These are phyloP conservation scores for Julus scandinavius DNA, from an alignment of 2,888 invertebrate species.

Conservation along the genomic window DNA sequence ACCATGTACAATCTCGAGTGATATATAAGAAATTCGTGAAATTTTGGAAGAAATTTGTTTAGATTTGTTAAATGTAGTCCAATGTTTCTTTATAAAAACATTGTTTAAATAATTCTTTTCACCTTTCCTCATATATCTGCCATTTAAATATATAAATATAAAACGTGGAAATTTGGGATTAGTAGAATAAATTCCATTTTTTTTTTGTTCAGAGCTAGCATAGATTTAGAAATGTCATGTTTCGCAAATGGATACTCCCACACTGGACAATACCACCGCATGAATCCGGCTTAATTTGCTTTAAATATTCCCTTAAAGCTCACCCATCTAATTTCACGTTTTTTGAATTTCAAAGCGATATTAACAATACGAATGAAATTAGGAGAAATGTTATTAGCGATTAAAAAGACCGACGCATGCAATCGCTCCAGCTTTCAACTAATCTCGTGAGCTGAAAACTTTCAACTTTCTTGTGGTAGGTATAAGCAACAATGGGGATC, in stretches of 20 bases:
- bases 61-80: too few relatives aligned
- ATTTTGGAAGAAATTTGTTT: too few relatives aligned
- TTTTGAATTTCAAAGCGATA: background rate
- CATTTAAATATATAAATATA: background rate
- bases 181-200: background rate
- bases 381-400: constrained; percentile 43
- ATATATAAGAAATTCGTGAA: too few relatives aligned
- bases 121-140: background rate
- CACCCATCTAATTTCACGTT: constrained; percentile 43
- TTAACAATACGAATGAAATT: constrained; percentile 31
- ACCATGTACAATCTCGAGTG: too few relatives aligned
- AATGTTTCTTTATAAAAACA: too few relatives aligned
- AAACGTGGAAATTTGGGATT: background rate
- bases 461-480: background rate
- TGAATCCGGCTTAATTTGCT: background rate
- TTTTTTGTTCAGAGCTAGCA: background rate
- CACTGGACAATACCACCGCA: background rate
- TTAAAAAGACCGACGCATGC: constrained; percentile 8
- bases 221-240: background rate
- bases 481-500: background rate
- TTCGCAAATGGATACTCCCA: background rate
- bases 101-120: too few relatives aligned
- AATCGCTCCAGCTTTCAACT: constrained; percentile 39
- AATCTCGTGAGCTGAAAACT: background rate
- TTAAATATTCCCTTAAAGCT: background rate